phyloP scores from a whole-genome alignment of 2,113 vertebrate species.

The Vanacampus margaritifer region DNA sequence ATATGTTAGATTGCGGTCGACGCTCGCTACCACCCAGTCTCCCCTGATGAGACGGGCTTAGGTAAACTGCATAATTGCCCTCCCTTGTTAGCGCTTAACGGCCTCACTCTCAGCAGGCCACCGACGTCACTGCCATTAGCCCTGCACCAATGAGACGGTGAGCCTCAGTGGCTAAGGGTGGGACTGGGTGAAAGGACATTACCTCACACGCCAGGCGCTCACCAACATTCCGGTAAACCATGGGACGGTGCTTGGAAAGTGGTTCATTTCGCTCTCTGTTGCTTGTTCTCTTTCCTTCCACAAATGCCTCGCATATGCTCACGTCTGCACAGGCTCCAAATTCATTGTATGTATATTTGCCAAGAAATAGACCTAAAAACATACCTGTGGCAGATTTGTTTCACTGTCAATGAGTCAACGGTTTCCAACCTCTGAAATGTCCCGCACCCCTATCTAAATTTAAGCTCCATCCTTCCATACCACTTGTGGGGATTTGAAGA shows the following conservation, averaged over 20 bases:
- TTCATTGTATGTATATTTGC: not conserved
- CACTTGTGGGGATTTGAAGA: too few species aligned
- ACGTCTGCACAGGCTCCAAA: conserved; percentile 17
- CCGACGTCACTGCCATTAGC: conserved; percentile 47
- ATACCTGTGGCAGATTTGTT: not conserved
- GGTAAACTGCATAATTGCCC: conserved; percentile 53
- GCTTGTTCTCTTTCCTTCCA: conserved; percentile 34
- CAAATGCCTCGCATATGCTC: conserved; percentile 73
- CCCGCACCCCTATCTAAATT: too few species aligned
- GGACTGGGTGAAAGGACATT: conserved; percentile 67
- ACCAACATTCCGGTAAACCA: conserved; percentile 67
- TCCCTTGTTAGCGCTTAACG: conserved; percentile 44
- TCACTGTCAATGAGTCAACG: not conserved
- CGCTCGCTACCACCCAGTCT: conserved; percentile 42
- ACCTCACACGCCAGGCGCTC: conserved; percentile 67
- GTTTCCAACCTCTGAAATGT: not conserved
- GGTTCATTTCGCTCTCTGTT: conserved; percentile 54
- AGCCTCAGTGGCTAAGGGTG: conserved; percentile 54
- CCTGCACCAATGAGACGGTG: conserved; percentile 42
- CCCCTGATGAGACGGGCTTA: conserved; percentile 38
- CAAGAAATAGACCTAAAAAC: not conserved
- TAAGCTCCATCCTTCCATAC: too few species aligned
- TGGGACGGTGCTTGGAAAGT: conserved; percentile 62
- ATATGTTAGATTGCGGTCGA: conserved; percentile 45
- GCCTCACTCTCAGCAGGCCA: conserved; percentile 40